Evolutionary conservation across 1,140 invertebrate species (phyloP).

Genomic region (Zaprionus ornatus): DNA sequence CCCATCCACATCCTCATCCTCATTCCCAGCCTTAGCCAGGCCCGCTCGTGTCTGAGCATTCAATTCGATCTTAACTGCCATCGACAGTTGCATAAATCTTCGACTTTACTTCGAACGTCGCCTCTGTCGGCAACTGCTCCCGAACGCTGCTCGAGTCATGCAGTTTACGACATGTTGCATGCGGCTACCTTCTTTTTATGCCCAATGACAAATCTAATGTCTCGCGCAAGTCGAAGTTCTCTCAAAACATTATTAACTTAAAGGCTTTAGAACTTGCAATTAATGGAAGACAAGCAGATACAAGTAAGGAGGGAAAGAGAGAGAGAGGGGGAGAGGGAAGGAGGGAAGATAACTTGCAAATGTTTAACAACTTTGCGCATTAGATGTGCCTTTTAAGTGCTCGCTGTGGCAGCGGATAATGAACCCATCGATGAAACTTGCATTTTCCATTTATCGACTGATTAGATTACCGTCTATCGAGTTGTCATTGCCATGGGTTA

Average conservation of each 20-base stretch:
- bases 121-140: conserved; percentile 6
- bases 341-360: not conserved
- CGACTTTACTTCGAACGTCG: conserved; percentile 31
- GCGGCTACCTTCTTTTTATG: conserved; percentile 15
- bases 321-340: not conserved
- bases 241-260: conserved; percentile 35
- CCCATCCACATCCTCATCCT: conserved; percentile 43
- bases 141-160: conserved; percentile 5
- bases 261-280: conserved; percentile 16
- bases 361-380: not conserved
- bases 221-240: conserved; percentile 2
- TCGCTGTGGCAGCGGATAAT: not conserved
- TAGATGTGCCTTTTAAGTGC: not conserved
- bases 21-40: conserved; percentile 37
- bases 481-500: not conserved
- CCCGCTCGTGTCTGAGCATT: conserved; percentile 71
- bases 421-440: not conserved
- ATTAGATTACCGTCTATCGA: not conserved
- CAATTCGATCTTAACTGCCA: conserved; percentile 75
- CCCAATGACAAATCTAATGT: conserved; percentile 38
- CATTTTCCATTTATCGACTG: not conserved
- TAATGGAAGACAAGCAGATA: not conserved
- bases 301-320: not conserved
- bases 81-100: conserved; percentile 76
- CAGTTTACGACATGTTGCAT: conserved; percentile 28